Evolutionary conservation across 2,113 vertebrate species (phyloP), one percentile per base, ranked within the genome.

Genomic region (Nanorana parkeri): DNA sequence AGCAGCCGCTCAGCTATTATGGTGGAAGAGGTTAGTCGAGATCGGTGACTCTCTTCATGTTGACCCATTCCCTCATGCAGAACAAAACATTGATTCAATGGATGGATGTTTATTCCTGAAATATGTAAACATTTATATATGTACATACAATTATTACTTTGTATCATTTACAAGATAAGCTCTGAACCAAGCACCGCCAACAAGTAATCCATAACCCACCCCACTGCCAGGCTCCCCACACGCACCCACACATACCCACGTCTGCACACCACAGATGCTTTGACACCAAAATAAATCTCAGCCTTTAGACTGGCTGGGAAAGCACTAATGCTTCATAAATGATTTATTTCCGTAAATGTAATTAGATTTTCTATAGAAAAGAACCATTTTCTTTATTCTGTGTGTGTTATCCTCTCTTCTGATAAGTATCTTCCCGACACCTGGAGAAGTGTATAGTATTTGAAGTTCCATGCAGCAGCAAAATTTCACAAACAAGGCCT

Each of bases 401-500:
- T 94, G 93, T 94, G 93, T 89, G 55, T 81, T 75, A 74, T 75
- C 69, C 20, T 67, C 80, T 81, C 69, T 75, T 74, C 41, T 29
- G 68, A 56, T 55, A 74, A 72, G 69, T 66, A 66, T 81, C 67
- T 65, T 23, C 86, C 90, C 91, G 89, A 91, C 92, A 88, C 65
- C 91, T 66, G 69, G 87, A 74, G 88, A 94, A 93, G 93, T 91
- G 91, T 92, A 90, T 90, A 94, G 90, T 93, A 91, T 92, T 92
- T 93, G 92, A 89, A 89, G 87, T 92, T 93, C 91, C 94, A 94
- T 95, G 94, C 93, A 95, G 92, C 91, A 92, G 94, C 91, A 94
- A 74, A 81, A 65, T 81, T 47, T 81, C 79, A 81, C 79, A 81
- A 56, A 81, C 69, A 66, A 66, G 79, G 69, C 69, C 60, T 73